Evolutionary conservation across 2,888 invertebrate species (phyloP), one percentile per base, ranked within the genome.

Genomic region (Hedya salicella): DNA sequence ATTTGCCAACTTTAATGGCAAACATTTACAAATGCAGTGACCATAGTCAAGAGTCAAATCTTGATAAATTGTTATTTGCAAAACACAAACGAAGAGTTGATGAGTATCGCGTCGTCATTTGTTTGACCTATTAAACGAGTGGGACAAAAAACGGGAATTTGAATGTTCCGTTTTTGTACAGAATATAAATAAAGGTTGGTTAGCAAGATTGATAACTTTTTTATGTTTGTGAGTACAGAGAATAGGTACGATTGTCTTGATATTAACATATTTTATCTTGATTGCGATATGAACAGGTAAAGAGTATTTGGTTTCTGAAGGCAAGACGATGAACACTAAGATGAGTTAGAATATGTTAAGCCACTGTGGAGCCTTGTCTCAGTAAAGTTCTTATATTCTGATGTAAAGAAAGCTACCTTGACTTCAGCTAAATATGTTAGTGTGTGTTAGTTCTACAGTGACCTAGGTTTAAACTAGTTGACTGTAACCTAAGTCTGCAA

Each of bases 71-170:
- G 16, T n/a, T 64, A 17, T 52, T 64, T 64, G 54, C 19, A 40
- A 68, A 70, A 73, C 73, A 74, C 68, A 70, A 67, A 63, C 68
- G 50, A 69, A 68, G 71, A 72, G 73, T 56, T 64, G 68, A 60
- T 71, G 44, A 50, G 72, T 25, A n/a, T n/a, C 6, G 25, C 11
- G 78, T 79, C 82, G 82, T 86, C 84, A 85, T 82, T 75, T 70
- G 71, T 78, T 81, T 85, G 87, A 86, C 87, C 86, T 87, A 87
- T 86, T 81, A 85, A 25, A 85, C 76, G 71, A 74, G 73, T 72
- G 62, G 67, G 36, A 40, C 70, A 62, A 65, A 75, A 72, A 78
- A 79, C 79, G 77, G 79, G 74, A 17, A 25, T 6, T 42, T 19
- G 36, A 57, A n/a, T 30, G 11, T 5, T 48, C 11, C 11, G 17